Percentiles rank a stretch among this genome's conserved stretches.
Conservation (phyloP, 2,113 vertebrate genomes). For the Boulengeromyrus knoepffleri region DNA sequence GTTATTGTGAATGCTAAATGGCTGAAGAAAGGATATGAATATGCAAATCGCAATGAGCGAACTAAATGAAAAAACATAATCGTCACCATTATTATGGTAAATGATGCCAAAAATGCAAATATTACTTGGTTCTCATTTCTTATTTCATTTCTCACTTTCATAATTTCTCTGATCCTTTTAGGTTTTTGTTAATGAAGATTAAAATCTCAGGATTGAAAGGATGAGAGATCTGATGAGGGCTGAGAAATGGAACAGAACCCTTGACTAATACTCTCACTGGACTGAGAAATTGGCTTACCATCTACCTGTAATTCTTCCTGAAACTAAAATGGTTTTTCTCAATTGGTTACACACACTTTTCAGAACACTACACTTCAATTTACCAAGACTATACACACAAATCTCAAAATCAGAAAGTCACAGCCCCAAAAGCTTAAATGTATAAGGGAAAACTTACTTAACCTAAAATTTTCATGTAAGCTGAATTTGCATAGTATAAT, state of each 20-base stretch:
- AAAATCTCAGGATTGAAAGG: not conserved
- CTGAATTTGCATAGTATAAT: not conserved
- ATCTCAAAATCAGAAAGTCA: not conserved
- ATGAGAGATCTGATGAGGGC: not conserved
- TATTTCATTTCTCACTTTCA: not conserved
- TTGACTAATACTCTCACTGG: not conserved
- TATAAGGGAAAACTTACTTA: not conserved
- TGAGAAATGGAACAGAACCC: not conserved
- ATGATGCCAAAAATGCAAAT: constrained; percentile 24
- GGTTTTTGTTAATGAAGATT: not conserved
- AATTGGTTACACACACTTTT: not conserved
- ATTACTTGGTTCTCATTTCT: not conserved
- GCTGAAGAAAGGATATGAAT: not conserved
- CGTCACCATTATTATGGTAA: constrained; percentile 32
- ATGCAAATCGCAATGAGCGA: not conserved
- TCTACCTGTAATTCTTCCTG: not conserved
- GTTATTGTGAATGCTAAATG: not conserved
- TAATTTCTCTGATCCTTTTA: not conserved
- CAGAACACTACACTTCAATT: not conserved
- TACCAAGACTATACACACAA: not conserved
- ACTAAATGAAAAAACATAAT: constrained; percentile 24
- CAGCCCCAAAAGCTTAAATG: not conserved
- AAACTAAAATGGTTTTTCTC: not conserved
- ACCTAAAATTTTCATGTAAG: not conserved
- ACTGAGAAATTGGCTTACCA: not conserved